Evolutionary conservation across 2,888 invertebrate genomes (phyloP), one percentile per base, ranked within the genome.

Genomic region (Geophilus truncorum): DNA sequence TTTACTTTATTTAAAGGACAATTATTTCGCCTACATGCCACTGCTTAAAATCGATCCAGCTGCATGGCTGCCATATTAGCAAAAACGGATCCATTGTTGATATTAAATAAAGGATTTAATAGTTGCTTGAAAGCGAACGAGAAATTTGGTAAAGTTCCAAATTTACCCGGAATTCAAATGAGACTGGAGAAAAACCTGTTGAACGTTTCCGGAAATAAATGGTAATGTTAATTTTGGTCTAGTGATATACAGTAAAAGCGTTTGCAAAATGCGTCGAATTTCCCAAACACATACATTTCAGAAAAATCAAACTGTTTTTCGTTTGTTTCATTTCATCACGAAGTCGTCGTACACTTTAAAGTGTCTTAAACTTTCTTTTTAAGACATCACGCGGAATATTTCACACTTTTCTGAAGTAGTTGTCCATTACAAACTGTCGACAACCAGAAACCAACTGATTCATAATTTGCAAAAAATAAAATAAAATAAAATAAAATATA

Each of bases 201-300:
- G 12, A 15, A 25, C n/a, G 4, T 9, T 78, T 78, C 10, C 81
- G 86, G 87, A n/a, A 88, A 89, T 83, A 92, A 90, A 84, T 88
- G 88, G 25, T 85, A 86, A 86, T 81, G 88, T 91, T 90, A 87
- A 32, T 32, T 32, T 32, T 32, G 32, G 5, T 9, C 32, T 32
- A 6, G 4, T 32, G 5, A 86, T 85, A 82, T 79, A 28, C 93
- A 93, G 85, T 91, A 89, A 79, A 95, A 87, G 78, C 96, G 90
- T 81, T 90, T 90, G 81, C 92, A 91, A 85, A 95, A 95, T 0
- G 93, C 92, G 86, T 94, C 93, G 85, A 95, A 93, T 87, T 95
- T 94, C 18, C 94, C 94, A 86, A 96, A 95, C 83, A 96, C 93
- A 85, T 93, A 94, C 90, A 94, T 94, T 86, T 94, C 93, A 0